Conservation (phyloP, 37 sponge, comb jelly and placozoan genomes). For the Tethya wilhelma region DNA sequence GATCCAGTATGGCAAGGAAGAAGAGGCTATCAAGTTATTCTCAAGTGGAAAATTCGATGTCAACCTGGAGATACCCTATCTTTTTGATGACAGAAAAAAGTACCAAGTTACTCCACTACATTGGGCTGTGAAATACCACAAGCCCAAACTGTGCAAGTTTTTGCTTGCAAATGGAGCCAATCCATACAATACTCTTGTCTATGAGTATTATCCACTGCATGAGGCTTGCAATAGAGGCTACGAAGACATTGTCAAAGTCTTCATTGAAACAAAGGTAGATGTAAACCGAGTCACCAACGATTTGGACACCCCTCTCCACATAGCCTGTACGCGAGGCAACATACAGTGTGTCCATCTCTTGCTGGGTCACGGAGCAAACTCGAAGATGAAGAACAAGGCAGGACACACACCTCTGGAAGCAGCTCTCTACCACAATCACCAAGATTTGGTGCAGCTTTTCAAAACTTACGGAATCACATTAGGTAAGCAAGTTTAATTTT, state of each 20-base stretch:
- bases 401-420: constrained; percentile 52
- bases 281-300: constrained; percentile 40
- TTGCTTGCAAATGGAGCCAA: constrained; percentile 42
- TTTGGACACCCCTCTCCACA: constrained; percentile 58
- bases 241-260: constrained; percentile 35
- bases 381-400: constrained; percentile 10
- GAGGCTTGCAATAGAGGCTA: constrained; percentile 58
- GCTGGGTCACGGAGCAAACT: constrained; percentile 33
- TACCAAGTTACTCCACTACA: constrained; percentile 56
- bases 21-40: constrained; percentile 35
- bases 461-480: neutral
- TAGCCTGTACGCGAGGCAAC: constrained; percentile 61
- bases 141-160: constrained; percentile 31
- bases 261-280: constrained; percentile 30
- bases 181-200: constrained; percentile 42
- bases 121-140: constrained; percentile 52
- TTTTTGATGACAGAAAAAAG: constrained; percentile 54
- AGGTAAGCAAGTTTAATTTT: too few species aligned
- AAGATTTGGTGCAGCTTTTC: constrained; percentile 37
- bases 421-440: constrained; percentile 43
- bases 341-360: constrained; percentile 47
- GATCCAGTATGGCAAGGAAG: constrained; percentile 18
- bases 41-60: constrained; percentile 24
- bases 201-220: constrained; percentile 65
- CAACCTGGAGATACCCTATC: constrained; percentile 29